Conservation (phyloP, 2,888 invertebrate species). For the Plebejus melissa region DNA sequence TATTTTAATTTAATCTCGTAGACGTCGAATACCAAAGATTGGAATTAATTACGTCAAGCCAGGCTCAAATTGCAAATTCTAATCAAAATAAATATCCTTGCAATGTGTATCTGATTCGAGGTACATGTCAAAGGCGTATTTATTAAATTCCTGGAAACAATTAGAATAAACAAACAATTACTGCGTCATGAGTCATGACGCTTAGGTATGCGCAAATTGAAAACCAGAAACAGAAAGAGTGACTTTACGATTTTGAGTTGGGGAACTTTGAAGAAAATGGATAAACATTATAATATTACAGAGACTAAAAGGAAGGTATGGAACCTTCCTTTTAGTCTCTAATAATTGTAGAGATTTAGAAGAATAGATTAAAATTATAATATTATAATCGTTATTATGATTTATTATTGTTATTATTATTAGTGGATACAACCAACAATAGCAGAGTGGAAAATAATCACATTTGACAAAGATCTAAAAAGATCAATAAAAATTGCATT, state of each 20-base stretch:
- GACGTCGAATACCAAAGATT: background rate
- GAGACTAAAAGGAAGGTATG: no score
- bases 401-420: no score
- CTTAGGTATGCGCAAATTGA: background rate
- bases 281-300: no score
- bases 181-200: background rate
- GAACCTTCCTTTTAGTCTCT: no score
- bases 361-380: no score
- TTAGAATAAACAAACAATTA: background rate
- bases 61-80: constrained; percentile 9
- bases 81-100: constrained; percentile 20
- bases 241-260: no score
- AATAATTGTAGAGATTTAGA: no score
- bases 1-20: background rate
- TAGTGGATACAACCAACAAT: background rate
- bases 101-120: background rate
- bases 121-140: background rate
- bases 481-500: background rate
- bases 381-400: no score
- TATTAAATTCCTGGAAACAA: constrained; percentile 15
- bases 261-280: no score
- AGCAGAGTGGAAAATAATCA: background rate
- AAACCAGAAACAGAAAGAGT: background rate
- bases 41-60: constrained; percentile 17
- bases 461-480: background rate